Conservation (phyloP, 2,113 vertebrate species). For the Manacus vitellinus region DNA sequence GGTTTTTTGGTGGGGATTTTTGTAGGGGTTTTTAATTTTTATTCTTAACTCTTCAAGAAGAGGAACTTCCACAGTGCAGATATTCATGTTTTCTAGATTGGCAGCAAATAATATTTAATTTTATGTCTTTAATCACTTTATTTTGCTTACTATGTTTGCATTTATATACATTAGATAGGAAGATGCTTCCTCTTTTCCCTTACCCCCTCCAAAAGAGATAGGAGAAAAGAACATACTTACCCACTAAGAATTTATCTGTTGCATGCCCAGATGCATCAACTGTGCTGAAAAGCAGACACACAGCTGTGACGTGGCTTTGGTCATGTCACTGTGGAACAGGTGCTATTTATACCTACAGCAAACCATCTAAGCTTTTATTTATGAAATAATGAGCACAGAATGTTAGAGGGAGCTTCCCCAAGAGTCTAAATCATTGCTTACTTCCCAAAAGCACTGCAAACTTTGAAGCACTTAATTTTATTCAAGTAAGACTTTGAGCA, state of each 20-base stretch:
- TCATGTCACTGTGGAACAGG: not conserved
- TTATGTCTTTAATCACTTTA: not conserved
- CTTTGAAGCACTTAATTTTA: not conserved
- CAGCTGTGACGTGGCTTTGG: not conserved
- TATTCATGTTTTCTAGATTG: not conserved
- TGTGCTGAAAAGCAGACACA: not conserved
- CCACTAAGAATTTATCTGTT: not conserved
- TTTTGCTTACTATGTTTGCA: not conserved
- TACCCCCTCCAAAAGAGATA: not conserved
- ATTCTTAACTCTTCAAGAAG: not conserved
- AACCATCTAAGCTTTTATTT: not conserved
- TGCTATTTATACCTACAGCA: not conserved
- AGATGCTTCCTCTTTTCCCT: not conserved
- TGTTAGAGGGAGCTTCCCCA: not conserved
- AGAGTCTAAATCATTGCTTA: not conserved
- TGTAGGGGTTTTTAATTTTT: not conserved
- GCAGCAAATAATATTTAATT: not conserved
- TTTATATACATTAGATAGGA: not conserved
- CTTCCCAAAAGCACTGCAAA: not conserved
- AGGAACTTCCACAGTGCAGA: not conserved
- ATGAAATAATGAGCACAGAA: not conserved
- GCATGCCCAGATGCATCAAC: not conserved
- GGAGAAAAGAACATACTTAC: not conserved
- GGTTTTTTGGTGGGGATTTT: too few species aligned
- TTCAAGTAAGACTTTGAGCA: not conserved